phyloP scores from a whole-genome alignment of 2,797 vertebrate genomes.

The Gallinago stenura region DNA sequence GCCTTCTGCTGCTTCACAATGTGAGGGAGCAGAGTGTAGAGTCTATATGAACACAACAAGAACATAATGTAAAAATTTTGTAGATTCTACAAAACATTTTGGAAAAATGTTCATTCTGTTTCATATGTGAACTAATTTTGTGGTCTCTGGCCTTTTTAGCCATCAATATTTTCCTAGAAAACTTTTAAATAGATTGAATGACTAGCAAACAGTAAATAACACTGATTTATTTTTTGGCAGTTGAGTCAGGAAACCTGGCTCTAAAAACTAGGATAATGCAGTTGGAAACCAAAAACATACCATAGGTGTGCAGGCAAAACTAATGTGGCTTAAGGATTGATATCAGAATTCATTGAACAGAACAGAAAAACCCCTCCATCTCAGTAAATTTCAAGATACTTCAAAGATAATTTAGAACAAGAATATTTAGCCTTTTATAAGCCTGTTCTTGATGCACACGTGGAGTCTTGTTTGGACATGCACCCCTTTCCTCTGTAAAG shows the following conservation, averaged over 20 bases:
- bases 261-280: background rate
- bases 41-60: background rate
- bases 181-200: background rate
- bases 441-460: background rate
- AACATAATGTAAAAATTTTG: background rate
- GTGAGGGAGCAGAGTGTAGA: background rate
- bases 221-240: background rate
- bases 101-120: background rate
- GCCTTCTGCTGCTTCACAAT: background rate
- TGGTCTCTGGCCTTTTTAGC: background rate
- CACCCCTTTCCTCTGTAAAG: background rate
- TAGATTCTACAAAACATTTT: background rate
- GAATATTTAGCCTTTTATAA: background rate
- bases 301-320: background rate
- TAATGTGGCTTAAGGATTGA: background rate
- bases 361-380: background rate
- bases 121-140: background rate
- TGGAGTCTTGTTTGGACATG: background rate
- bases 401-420: background rate
- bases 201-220: background rate
- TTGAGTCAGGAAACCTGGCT: background rate
- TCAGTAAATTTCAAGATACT: background rate
- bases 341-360: background rate
- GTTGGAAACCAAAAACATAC: background rate
- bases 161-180: background rate